Base-by-base conservation (phyloP, 2,888 invertebrate species). In the Oconnorella tubifera region DNA sequence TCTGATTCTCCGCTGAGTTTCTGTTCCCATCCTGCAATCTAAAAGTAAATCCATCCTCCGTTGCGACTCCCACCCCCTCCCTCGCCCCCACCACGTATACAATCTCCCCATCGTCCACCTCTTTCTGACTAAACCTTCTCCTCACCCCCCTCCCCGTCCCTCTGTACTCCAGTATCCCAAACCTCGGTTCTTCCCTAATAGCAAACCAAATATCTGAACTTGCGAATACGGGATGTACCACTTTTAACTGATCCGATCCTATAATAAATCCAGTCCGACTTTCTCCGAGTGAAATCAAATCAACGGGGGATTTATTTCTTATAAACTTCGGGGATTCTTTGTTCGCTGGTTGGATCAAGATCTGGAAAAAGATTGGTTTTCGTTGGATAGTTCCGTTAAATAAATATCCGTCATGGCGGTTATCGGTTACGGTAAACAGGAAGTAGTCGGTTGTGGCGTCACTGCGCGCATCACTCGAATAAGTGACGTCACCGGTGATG, bases 21-120 rank as follows among this genome's bases (percentile, higher is more conserved):
- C 69, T 57, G 48, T 77, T 70, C 10, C 67, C 68, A 69, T 79
- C 79, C 63, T 76, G 73, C 10, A 80, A 73, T 27, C 75, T 66
- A 71, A 80, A 79, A 6, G 73, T 73, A 67, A 80, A 79, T 64
- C 75, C 75, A 66, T 80, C 80, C 56, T 75, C 75, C 31, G 76
- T 77, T 10, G 73, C 72, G 19, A 40, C 40, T 19, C 40, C 19
- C 14, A 23, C 25, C 2, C 19, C n/a, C 1, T 69, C 70, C 40
- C 73, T 74, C 1, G 70, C 71, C 40, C 73, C 74, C 27, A 80
- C 69, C 29, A 80, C 74, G 61, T 75, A 79, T 32, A 73, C 71
- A 14, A 80, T 64, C n/a, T 74, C 72, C 10, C 75, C 75, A 49
- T 79, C 78, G 67, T 81, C 77, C 31, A 81, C 66, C 65, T 81